Percentiles rank a stretch among this genome's conserved stretches.
Evolutionary conservation across 2,797 vertebrate genomes (phyloP).

Genomic region (Psittacula echo): DNA sequence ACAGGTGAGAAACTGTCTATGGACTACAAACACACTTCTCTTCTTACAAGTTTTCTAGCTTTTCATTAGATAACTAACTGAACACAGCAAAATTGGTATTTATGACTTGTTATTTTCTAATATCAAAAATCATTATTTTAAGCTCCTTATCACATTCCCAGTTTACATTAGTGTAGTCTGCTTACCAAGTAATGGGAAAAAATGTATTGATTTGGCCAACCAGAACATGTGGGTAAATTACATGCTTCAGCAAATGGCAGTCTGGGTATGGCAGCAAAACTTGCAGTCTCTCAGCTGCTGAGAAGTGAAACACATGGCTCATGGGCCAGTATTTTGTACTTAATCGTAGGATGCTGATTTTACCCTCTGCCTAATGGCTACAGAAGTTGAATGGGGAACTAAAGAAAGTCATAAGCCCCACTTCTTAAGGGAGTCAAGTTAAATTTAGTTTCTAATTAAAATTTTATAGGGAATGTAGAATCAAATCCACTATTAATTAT

Average conservation of each 20-base stretch:
- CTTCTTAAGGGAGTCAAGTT: background rate
- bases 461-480: background rate
- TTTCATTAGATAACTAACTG: background rate
- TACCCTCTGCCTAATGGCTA: background rate
- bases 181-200: background rate
- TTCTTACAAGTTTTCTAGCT: background rate
- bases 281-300: background rate
- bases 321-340: background rate
- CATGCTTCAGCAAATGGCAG: background rate
- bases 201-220: background rate
- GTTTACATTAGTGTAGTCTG: background rate
- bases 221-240: background rate
- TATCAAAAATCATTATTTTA: background rate
- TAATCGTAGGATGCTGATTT: background rate
- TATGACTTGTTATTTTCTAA: background rate
- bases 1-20: conserved; percentile 68
- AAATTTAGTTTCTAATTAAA: background rate
- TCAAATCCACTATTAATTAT: background rate
- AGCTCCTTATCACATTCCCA: background rate
- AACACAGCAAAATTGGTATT: background rate
- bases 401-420: background rate
- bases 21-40: background rate
- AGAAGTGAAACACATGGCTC: background rate
- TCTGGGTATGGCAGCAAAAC: background rate
- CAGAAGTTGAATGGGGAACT: background rate